phyloP scores from a whole-genome alignment of 2,797 vertebrate species.

The Xenopus petersii region DNA sequence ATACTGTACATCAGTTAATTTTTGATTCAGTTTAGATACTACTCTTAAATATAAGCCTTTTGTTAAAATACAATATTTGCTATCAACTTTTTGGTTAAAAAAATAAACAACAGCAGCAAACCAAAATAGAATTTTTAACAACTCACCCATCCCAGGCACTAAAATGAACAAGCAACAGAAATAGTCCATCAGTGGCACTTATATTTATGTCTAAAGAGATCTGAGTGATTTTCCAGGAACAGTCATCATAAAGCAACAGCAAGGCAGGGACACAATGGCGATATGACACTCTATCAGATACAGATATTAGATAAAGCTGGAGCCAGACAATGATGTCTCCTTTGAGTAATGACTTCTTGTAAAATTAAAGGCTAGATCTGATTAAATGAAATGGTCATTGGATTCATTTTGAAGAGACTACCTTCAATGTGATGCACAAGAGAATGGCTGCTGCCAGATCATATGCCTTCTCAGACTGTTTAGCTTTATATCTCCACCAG shows the following conservation, averaged over 20 bases:
- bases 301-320: constrained; percentile 58
- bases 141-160: not conserved
- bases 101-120: no score
- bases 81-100: no score
- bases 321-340: constrained; percentile 51
- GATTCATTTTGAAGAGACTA: constrained; percentile 1
- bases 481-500: no score
- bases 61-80: no score
- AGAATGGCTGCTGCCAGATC: not conserved
- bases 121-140: no score
- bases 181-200: not conserved
- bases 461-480: not conserved
- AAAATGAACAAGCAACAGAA: not conserved
- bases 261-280: constrained; percentile 25
- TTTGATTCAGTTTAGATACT: no score
- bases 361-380: constrained; percentile 27
- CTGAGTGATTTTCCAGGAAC: constrained; percentile 26
- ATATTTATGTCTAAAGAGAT: not conserved
- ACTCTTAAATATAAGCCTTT: no score
- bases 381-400: constrained; percentile 43
- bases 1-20: no score
- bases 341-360: constrained; percentile 53
- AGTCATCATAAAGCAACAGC: constrained; percentile 24
- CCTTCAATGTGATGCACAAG: not conserved
- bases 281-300: constrained; percentile 58